Evolutionary conservation across 1,140 invertebrate genomes (phyloP).

Genomic region (Luehdorfia chinensis): DNA sequence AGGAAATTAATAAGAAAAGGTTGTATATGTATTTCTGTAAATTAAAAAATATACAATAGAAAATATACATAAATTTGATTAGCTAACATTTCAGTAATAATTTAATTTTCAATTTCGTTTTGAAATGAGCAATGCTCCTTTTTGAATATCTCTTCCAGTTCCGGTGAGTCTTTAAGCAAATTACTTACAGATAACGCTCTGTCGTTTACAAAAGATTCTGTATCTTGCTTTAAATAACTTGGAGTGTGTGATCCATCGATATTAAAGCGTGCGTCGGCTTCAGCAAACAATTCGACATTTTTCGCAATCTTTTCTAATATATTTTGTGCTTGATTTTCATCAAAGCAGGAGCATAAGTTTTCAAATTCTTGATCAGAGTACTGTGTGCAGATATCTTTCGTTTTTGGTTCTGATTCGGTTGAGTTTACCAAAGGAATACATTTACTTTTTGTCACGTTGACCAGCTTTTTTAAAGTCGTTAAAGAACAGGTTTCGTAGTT

Average conservation of each 20-base stretch:
- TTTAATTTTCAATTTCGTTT: no score
- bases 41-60: no score
- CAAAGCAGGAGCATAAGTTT: slow-evolving; percentile 48
- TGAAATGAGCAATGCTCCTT: no score
- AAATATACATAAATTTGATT: no score
- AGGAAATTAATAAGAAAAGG: no score
- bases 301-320: slow-evolving; percentile 24
- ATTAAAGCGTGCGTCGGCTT: slow-evolving; percentile 21
- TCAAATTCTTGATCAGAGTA: slow-evolving; percentile 52
- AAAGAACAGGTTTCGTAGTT: slow-evolving; percentile 50
- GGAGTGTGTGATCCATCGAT: slow-evolving; percentile 31
- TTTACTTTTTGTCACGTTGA: slow-evolving; percentile 34
- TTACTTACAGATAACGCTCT: slow-evolving; percentile 33
- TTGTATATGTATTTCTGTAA: no score
- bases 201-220: slow-evolving; percentile 23
- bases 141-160: slow-evolving; percentile 37
- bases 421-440: slow-evolving; percentile 13
- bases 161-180: slow-evolving; percentile 26
- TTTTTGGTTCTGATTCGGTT: slow-evolving; percentile 27
- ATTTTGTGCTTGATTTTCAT: slow-evolving; percentile 41
- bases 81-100: no score
- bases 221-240: slow-evolving; percentile 23
- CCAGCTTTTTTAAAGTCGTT: slow-evolving; percentile 40
- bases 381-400: slow-evolving; percentile 42
- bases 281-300: slow-evolving; percentile 17